Evolutionary conservation across 2,113 vertebrate genomes (phyloP).

Genomic region (Taxidea taxus): DNA sequence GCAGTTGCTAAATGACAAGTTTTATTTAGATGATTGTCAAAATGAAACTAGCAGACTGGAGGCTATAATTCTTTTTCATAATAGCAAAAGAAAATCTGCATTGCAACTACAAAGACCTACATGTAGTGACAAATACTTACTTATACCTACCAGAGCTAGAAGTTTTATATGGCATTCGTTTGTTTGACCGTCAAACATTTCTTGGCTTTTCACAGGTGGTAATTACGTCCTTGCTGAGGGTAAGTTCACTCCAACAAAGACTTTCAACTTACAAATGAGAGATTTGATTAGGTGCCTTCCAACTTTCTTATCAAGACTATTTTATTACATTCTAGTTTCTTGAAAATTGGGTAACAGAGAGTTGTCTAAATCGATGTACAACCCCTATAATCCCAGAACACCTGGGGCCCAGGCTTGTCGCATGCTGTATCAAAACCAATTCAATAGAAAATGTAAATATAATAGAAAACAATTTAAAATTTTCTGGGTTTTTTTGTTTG

Average conservation of each 20-base stretch:
- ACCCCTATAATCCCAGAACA: neutral
- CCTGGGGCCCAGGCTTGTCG: neutral
- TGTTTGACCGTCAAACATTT: neutral
- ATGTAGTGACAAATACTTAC: neutral
- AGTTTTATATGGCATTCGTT: neutral
- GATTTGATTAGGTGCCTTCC: neutral
- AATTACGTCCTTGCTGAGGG: neutral
- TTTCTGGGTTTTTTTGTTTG: neutral
- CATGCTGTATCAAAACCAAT: neutral
- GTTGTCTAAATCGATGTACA: neutral
- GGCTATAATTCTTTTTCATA: conserved; percentile 10
- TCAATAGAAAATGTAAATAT: neutral
- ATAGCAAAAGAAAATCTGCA: neutral
- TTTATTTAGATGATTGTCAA: conserved; percentile 53
- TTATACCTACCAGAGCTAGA: neutral
- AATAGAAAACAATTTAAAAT: conserved; percentile 10
- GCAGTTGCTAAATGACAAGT: conserved; percentile 60
- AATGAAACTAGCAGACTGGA: conserved; percentile 29
- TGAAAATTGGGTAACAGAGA: neutral
- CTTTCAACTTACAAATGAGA: conserved; percentile 11
- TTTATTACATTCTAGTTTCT: neutral
- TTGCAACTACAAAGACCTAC: neutral
- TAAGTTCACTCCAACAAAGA: neutral
- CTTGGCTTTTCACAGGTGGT: neutral
- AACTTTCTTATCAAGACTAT: neutral